phyloP scores from a whole-genome alignment of 2,797 vertebrate genomes.

The Protonibea diacanthus region DNA sequence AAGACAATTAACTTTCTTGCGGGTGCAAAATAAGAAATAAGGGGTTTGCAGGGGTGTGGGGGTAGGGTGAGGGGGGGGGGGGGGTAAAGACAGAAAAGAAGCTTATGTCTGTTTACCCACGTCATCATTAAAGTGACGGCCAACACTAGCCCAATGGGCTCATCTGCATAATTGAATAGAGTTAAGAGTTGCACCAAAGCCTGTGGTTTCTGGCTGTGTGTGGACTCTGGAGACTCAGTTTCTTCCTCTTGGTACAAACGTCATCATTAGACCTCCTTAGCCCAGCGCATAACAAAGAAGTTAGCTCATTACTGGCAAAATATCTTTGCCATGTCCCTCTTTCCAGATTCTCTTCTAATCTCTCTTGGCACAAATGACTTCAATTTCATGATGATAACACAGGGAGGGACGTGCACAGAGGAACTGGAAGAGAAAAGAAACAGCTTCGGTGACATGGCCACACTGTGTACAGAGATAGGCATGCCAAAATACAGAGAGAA shows the following conservation, averaged over 20 bases:
- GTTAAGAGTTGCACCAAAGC: slow-evolving; percentile 80
- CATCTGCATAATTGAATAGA: slow-evolving; percentile 85
- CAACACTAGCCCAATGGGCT: slow-evolving; percentile 71
- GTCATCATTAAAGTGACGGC: slow-evolving; percentile 86
- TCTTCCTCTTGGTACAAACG: slow-evolving; percentile 76
- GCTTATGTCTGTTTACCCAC: slow-evolving; percentile 78
- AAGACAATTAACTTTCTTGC: slow-evolving; percentile 83
- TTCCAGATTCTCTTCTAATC: slow-evolving; percentile 81
- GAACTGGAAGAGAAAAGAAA: slow-evolving; percentile 67
- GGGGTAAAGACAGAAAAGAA: slow-evolving; percentile 67
- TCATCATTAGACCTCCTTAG: slow-evolving; percentile 85
- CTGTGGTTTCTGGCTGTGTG: slow-evolving; percentile 62
- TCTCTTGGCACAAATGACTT: slow-evolving; percentile 84
- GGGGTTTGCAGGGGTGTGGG: slow-evolving; percentile 37
- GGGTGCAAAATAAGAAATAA: slow-evolving; percentile 75
- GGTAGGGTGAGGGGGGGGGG: slow-evolving; percentile 27
- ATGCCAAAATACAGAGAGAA: slow-evolving; percentile 82
- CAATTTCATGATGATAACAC: slow-evolving; percentile 77
- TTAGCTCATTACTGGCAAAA: slow-evolving; percentile 86
- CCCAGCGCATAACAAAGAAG: slow-evolving; percentile 80
- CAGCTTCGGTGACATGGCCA: slow-evolving; percentile 80
- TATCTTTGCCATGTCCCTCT: slow-evolving; percentile 81
- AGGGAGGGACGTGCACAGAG: slow-evolving; percentile 30
- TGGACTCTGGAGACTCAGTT: slow-evolving; percentile 78
- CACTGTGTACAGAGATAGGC: slow-evolving; percentile 81